Evolutionary conservation across 2,113 vertebrate species (phyloP).

Genomic region (Sinosuthora webbiana): DNA sequence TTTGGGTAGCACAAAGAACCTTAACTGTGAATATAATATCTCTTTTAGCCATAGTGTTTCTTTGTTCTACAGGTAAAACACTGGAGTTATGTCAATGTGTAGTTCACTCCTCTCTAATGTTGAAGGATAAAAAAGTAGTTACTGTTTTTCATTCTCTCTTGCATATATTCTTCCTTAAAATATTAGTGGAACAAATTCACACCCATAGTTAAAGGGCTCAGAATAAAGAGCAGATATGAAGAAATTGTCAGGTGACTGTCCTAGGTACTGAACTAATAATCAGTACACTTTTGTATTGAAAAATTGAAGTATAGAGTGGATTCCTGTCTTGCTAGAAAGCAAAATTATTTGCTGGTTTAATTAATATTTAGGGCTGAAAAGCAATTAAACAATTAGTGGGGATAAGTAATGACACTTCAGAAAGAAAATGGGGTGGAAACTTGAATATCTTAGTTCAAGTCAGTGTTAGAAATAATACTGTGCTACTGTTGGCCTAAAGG

Average conservation of each 20-base stretch:
- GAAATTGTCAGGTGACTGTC: neutral
- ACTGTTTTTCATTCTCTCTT: slow-evolving; percentile 34
- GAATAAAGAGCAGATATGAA: neutral
- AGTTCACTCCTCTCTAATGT: slow-evolving; percentile 37
- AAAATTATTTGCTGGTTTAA: neutral
- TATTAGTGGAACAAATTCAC: slow-evolving; percentile 46
- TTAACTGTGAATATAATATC: slow-evolving; percentile 76
- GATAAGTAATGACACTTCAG: neutral
- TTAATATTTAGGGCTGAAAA: neutral
- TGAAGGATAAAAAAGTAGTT: slow-evolving; percentile 47
- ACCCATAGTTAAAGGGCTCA: neutral
- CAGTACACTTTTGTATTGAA: neutral
- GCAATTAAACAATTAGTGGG: neutral
- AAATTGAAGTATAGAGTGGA: neutral
- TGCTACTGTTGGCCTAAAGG: neutral
- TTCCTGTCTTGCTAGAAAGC: neutral
- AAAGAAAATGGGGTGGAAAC: neutral
- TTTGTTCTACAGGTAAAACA: slow-evolving; percentile 70
- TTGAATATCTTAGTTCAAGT: neutral
- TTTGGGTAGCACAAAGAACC: slow-evolving; percentile 33
- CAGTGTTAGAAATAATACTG: neutral
- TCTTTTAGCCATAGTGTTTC: slow-evolving; percentile 54
- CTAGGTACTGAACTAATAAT: slow-evolving; percentile 24
- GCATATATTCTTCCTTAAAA: slow-evolving; percentile 21
- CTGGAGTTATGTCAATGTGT: slow-evolving; percentile 67